These are phyloP conservation scores for Thamnophis elegans DNA, from an alignment of 2,797 vertebrate genomes.

Conservation along the genomic window DNA sequence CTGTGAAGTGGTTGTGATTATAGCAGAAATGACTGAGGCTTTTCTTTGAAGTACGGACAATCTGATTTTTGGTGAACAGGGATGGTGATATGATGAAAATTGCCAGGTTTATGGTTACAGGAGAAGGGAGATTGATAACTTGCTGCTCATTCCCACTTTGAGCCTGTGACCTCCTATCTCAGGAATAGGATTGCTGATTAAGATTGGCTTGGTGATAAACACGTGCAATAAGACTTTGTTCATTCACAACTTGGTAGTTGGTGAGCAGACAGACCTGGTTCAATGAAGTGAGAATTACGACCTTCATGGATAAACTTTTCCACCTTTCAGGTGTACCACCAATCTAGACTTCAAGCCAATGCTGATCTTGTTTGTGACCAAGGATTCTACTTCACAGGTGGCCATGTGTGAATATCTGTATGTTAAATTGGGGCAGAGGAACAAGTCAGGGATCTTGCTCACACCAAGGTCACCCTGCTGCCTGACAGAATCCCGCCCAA, in stretches of 20 bases:
- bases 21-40: background rate
- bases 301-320: background rate
- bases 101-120: background rate
- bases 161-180: background rate
- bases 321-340: background rate
- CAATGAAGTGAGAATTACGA: background rate
- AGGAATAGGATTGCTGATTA: background rate
- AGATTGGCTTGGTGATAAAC: background rate
- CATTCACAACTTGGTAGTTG: background rate
- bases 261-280: background rate
- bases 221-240: background rate
- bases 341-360: background rate
- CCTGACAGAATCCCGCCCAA: background rate
- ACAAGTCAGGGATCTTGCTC: background rate
- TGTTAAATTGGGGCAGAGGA: background rate
- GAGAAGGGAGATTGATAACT: background rate
- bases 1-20: background rate
- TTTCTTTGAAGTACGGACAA: background rate
- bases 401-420: background rate
- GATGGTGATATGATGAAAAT: background rate
- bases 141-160: background rate
- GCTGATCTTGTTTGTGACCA: background rate
- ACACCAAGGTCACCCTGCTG: background rate
- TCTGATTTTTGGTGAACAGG: background rate
- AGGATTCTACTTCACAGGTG: background rate